These are phyloP conservation scores for Protosalanx chinensis DNA, from an alignment of 2,797 vertebrate genomes.

Conservation along the genomic window DNA sequence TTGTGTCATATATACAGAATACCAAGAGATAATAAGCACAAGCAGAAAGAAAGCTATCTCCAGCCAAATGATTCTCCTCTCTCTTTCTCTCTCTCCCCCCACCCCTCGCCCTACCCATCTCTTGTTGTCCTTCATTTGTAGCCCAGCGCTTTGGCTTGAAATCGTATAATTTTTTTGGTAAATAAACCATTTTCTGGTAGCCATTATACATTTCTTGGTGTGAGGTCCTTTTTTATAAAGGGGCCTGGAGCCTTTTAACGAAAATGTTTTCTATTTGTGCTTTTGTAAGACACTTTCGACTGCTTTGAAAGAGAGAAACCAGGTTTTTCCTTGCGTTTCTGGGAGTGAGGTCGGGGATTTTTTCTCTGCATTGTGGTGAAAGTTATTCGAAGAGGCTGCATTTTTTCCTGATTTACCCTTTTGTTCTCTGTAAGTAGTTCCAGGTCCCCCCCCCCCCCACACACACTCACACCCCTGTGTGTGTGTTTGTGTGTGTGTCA, in stretches of 20 bases:
- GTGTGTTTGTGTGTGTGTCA: slow-evolving; percentile 25
- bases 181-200: slow-evolving; percentile 82
- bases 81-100: slow-evolving; percentile 37
- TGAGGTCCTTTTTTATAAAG: slow-evolving; percentile 79
- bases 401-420: slow-evolving; percentile 77
- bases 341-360: slow-evolving; percentile 76
- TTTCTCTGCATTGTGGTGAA: slow-evolving; percentile 79
- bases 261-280: slow-evolving; percentile 83
- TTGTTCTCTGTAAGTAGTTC: slow-evolving; percentile 81
- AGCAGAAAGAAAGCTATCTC: slow-evolving; percentile 60
- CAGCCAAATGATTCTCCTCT: slow-evolving; percentile 32
- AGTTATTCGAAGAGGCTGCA: slow-evolving; percentile 80
- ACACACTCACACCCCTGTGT: slow-evolving; percentile 19
- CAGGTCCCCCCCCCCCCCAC: slow-evolving; percentile 63
- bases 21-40: slow-evolving; percentile 67
- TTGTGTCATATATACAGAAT: slow-evolving; percentile 66
- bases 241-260: slow-evolving; percentile 82
- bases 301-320: slow-evolving; percentile 79
- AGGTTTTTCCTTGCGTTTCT: slow-evolving; percentile 77
- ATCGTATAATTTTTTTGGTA: slow-evolving; percentile 81
- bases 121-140: slow-evolving; percentile 77
- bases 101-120: slow-evolving; percentile 48
- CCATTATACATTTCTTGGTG: slow-evolving; percentile 83
- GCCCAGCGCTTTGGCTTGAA: slow-evolving; percentile 77
- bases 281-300: slow-evolving; percentile 82